Evolutionary conservation across 2,113 vertebrate genomes (phyloP), one percentile per base, ranked within the genome.

Genomic region (Lophotis ruficrista): DNA sequence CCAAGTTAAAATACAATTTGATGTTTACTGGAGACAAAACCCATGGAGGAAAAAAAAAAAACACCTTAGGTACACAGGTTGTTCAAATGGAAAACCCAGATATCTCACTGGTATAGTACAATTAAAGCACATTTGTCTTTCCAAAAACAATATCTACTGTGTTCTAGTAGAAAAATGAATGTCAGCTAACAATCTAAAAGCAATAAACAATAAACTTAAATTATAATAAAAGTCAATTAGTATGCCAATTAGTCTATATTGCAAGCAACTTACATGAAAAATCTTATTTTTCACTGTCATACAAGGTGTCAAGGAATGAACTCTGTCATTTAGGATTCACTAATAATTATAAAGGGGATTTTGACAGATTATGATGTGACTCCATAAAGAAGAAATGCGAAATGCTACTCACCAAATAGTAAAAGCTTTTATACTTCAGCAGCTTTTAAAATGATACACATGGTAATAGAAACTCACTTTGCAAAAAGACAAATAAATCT

Each of bases 401-500:
- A 96, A 97, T 65, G 81, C 93, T 95, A 90, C 89, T 91, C 54
- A 87, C 78, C 72, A 97, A 96, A 96, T 94, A 68, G 82, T 94
- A 97, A 97, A 98, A 98, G 93, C 89, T 96, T 97, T 96, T 93
- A 92, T 96, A 97, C 56, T 94, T 95, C 78, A 89, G 76, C 90
- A 89, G 89, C 79, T 95, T 96, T 96, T 97, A 96, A 97, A 97
- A 98, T 80, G 75, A 75, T 96, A 71, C 51, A 79, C 90, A 90
- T 75, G 61, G 91, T 94, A 97, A 96, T 97, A 94, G 87, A 97
- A 92, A 97, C 77, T 96, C 71, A 79, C 94, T 96, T 95, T 92
- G 94, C 84, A 98, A 88, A 96, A 97, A 97, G 83, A 85, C 77
- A 91, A 96, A 97, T 98, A 97, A 97, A 97, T 98, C 96, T 97